Base-by-base conservation (phyloP, 2,797 vertebrate species). In the Diplodus puntazzo region DNA sequence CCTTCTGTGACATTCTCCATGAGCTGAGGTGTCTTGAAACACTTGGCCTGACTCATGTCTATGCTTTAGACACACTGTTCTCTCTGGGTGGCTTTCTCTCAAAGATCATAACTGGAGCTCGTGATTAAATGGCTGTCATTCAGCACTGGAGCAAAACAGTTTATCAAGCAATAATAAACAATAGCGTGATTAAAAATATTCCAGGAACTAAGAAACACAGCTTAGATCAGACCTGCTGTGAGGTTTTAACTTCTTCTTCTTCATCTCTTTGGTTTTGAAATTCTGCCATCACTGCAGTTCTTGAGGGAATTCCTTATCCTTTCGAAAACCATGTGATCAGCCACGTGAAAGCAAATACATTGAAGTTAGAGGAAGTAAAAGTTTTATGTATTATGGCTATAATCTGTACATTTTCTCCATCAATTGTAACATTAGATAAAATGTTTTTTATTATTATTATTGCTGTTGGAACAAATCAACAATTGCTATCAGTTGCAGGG, bases 11-110 rank as follows among this genome's bases (percentile, higher is more conserved):
- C 27, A 60, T 73, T 9, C 0, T 73, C 1, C 17, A 0, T 52
- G 86, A 90, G 65, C 3, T 92, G 0, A 0, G 0, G 0, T 34
- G 64, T 48, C 65, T 94, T 13, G 0, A 45, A 17, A 85, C 77
- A 68, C 64, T 91, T 13, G 92, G 93, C 3, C 17, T 94, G 52
- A 87, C 69, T 69, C 60, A 73, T 25, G 3, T 93, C 14, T 91
- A 88, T 23, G 62, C 46, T 0, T 49, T 90, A 67, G 63, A 92
- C 3, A 83, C 20, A 30, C 0, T 2, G 2, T 69, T 13, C 53
- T 27, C 4, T 72, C 14, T 86, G 62, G 17, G 1, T 79, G 11
- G 3, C 20, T 50, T 70, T 58, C 54, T 91, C 5, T 71, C 66
- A 50, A 86, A 55, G 45, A 21, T 89, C 1, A 0, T 52, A 0